These are phyloP conservation scores for Melipona bicolor DNA, from an alignment of 2,888 invertebrate genomes.

Conservation along the genomic window DNA sequence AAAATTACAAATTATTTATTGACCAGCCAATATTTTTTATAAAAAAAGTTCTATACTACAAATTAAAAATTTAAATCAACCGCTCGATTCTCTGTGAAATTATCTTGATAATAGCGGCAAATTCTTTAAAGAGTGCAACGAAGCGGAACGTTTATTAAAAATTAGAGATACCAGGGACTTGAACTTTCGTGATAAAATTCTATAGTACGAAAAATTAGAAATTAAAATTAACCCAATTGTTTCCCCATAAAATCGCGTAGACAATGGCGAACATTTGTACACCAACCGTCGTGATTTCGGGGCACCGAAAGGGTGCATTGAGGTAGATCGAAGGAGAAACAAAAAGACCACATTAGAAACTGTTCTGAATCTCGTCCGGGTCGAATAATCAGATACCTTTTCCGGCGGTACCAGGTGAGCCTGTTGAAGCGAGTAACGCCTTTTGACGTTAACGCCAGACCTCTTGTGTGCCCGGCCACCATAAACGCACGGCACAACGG, in stretches of 20 bases:
- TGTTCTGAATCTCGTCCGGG: constrained; percentile 69
- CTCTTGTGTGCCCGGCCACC: constrained; percentile 71
- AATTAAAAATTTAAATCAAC: background rate
- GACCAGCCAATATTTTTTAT: too few relatives aligned
- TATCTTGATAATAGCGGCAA: background rate
- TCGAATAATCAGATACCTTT: constrained; percentile 66
- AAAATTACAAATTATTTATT: too few relatives aligned
- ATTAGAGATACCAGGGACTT: background rate
- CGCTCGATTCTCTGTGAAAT: background rate
- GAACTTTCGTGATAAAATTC: too few relatives aligned
- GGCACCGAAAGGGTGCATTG: constrained; percentile 22
- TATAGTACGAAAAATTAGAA: background rate
- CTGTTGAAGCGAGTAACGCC: constrained; percentile 78
- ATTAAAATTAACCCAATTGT: background rate
- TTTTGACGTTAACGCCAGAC: constrained; percentile 82
- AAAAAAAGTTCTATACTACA: too few relatives aligned
- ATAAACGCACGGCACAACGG: constrained; percentile 79
- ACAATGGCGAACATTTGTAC: background rate
- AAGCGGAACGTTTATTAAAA: too few relatives aligned
- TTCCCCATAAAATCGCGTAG: background rate
- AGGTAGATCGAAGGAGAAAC: constrained; percentile 53
- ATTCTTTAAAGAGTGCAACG: background rate
- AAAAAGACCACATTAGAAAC: constrained; percentile 73
- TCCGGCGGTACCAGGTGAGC: constrained; percentile 77
- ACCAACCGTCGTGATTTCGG: constrained; percentile 10